phyloP scores from a whole-genome alignment of 1,140 invertebrate species.

The Ceratosolen fusciceps region DNA sequence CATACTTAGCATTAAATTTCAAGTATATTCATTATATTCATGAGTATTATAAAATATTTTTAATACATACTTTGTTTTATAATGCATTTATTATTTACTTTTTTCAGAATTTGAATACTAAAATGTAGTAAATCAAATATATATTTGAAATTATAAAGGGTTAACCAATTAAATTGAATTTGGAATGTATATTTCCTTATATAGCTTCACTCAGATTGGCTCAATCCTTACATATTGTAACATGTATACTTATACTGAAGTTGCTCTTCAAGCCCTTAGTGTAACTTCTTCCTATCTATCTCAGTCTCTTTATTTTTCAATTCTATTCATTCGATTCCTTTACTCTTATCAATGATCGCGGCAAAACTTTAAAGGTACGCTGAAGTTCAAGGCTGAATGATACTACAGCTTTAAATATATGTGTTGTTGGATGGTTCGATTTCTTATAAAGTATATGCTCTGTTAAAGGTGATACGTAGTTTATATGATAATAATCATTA shows the following conservation, averaged over 20 bases:
- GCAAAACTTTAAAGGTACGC: background rate
- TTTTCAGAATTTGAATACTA: background rate
- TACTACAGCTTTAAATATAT: no score
- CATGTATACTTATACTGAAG: background rate
- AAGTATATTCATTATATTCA: background rate
- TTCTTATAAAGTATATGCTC: no score
- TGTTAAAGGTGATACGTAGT: no score
- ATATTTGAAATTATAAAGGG: background rate
- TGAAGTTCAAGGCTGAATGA: background rate
- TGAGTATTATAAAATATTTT: background rate
- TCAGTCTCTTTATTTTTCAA: background rate
- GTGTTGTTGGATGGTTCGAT: no score
- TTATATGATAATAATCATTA: no score
- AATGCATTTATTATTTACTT: background rate
- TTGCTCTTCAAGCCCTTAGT: background rate
- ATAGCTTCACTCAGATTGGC: background rate
- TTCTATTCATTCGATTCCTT: background rate
- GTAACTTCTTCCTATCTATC: background rate
- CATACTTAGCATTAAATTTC: no score
- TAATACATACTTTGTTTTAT: background rate
- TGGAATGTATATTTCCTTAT: background rate
- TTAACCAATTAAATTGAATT: background rate
- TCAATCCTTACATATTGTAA: background rate
- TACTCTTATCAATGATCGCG: conserved; percentile 1
- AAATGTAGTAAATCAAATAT: background rate